These are phyloP conservation scores for Picathartes gymnocephalus DNA, from an alignment of 2,113 vertebrate species.

Conservation along the genomic window DNA sequence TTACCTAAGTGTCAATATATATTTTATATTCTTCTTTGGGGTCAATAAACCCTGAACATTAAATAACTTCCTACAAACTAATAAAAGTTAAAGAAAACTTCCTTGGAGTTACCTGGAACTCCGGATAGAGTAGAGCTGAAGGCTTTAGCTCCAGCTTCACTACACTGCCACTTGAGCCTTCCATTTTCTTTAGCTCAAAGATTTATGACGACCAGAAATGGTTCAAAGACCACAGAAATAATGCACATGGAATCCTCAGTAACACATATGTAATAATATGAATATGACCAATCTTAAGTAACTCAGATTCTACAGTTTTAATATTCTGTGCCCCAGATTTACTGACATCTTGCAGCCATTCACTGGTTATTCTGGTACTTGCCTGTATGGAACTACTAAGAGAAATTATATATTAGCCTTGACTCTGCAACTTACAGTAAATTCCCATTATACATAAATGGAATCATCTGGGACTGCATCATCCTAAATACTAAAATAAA, in stretches of 20 bases:
- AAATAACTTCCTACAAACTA: background rate
- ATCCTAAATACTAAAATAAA: background rate
- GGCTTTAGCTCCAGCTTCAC: background rate
- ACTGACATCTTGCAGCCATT: slow-evolving; percentile 17
- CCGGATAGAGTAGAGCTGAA: background rate
- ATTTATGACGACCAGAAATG: background rate
- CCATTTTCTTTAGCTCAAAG: background rate
- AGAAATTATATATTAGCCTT: background rate
- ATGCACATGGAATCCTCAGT: background rate
- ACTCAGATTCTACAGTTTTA: background rate
- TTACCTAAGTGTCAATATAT: background rate
- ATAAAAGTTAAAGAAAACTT: background rate
- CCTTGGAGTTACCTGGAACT: background rate
- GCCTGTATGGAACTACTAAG: background rate
- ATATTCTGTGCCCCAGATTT: background rate
- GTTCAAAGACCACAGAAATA: background rate
- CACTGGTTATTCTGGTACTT: background rate
- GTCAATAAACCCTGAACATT: background rate
- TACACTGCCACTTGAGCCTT: background rate
- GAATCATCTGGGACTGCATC: slow-evolving; percentile 6
- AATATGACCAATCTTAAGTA: background rate
- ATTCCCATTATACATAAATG: background rate
- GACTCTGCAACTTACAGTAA: background rate
- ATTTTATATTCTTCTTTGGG: background rate
- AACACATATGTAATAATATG: background rate